These are phyloP conservation scores for Chesias legatella DNA, from an alignment of 2,888 invertebrate genomes.

Conservation along the genomic window DNA sequence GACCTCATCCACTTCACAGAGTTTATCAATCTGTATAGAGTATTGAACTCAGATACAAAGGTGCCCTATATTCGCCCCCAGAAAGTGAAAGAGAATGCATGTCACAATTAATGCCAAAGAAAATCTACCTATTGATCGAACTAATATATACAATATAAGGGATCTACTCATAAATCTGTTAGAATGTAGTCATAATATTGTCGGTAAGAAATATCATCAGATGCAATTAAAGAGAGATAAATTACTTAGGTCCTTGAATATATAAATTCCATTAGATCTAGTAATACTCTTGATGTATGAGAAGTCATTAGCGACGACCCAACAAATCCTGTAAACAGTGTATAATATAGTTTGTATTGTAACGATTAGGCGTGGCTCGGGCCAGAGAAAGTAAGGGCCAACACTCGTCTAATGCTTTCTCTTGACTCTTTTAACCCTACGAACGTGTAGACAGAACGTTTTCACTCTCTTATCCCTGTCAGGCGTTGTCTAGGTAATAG, in stretches of 20 bases:
- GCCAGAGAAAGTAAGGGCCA: constrained; percentile 70
- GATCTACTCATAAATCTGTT: too few species aligned
- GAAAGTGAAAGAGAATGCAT: constrained; percentile 23
- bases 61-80: constrained; percentile 26
- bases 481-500: constrained; percentile 13
- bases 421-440: constrained; percentile 54
- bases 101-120: constrained; percentile 1
- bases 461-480: constrained; percentile 20
- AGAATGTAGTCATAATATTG: too few species aligned
- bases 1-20: constrained; percentile 20
- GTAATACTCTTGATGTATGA: constrained; percentile 10
- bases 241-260: neutral
- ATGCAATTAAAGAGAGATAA: neutral
- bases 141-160: too few species aligned
- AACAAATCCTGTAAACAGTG: constrained; percentile 9
- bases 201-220: constrained; percentile 1
- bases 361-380: constrained; percentile 39
- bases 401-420: constrained; percentile 54
- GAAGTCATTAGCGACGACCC: constrained; percentile 1
- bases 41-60: constrained; percentile 26
- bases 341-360: constrained; percentile 11
- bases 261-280: constrained; percentile 2
- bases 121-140: too few species aligned
- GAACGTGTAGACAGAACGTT: constrained; percentile 27
- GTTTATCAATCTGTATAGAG: constrained; percentile 23